Evolutionary conservation across 2,888 invertebrate species (phyloP).

Genomic region (Sphaeridia pumilis): DNA sequence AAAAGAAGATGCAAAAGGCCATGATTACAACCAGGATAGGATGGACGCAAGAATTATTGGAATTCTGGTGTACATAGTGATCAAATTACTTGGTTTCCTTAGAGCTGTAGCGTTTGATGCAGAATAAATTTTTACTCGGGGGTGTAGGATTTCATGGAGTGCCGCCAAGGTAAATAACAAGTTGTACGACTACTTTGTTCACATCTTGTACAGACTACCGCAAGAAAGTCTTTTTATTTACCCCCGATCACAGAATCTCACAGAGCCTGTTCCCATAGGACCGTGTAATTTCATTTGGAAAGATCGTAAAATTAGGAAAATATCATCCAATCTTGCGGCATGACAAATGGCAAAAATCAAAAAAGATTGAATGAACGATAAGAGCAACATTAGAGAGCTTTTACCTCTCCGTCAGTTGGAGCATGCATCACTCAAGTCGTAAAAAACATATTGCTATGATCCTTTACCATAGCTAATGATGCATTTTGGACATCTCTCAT

Average conservation of each 20-base stretch:
- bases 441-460: too few species aligned
- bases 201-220: too few species aligned
- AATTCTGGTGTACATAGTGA: neutral
- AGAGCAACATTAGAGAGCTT: neutral
- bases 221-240: too few species aligned
- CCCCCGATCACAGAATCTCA: too few species aligned
- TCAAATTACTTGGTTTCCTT: slow-evolving; percentile 1
- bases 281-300: neutral
- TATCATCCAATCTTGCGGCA: neutral
- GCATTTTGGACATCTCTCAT: too few species aligned
- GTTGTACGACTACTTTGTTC: too few species aligned
- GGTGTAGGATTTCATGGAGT: neutral
- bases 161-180: neutral
- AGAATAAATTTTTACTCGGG: neutral
- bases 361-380: neutral
- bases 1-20: too few species aligned
- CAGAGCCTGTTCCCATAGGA: neutral
- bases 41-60: neutral
- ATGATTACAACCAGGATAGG: too few species aligned
- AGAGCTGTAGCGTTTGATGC: too few species aligned
- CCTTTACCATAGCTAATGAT: too few species aligned
- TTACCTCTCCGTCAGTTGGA: neutral
- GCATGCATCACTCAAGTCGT: neutral
- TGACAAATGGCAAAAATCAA: neutral
- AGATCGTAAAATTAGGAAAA: neutral